phyloP scores from a whole-genome alignment of 2,888 invertebrate genomes.

The Dyspetes luteomarginatus region DNA sequence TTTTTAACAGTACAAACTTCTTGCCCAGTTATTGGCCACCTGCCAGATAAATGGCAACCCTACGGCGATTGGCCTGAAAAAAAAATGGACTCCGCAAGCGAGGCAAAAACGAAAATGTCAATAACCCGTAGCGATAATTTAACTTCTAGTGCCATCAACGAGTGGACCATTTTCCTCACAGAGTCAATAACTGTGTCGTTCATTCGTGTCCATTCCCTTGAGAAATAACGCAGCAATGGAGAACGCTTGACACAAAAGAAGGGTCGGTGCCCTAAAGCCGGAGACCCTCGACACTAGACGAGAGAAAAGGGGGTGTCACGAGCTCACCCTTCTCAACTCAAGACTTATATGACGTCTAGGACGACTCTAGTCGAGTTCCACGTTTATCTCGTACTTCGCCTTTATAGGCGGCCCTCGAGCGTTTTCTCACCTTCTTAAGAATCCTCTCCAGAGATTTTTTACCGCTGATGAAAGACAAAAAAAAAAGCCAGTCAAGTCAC shows the following conservation, averaged over 20 bases:
- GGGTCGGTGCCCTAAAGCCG: conserved; percentile 39
- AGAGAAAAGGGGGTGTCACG: conserved; percentile 42
- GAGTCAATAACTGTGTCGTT: conserved; percentile 9
- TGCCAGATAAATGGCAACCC: conserved; percentile 8
- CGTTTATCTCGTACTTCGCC: conserved; percentile 56
- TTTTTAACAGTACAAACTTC: neutral
- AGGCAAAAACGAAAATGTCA: conserved; percentile 11
- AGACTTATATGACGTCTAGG: conserved; percentile 37
- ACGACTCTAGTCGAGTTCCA: conserved; percentile 45
- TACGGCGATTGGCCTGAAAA: conserved; percentile 18
- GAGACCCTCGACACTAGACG: conserved; percentile 54
- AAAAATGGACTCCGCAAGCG: neutral
- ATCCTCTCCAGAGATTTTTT: conserved; percentile 46
- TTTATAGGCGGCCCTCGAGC: conserved; percentile 29
- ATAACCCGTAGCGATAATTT: neutral
- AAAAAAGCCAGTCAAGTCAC: conserved; percentile 6
- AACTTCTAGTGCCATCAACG: too few species aligned
- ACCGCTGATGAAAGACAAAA: conserved; percentile 22
- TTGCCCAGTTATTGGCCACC: conserved; percentile 22
- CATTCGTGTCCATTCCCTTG: conserved; percentile 30
- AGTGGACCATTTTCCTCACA: neutral
- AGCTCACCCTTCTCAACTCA: conserved; percentile 15
- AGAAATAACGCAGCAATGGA: conserved; percentile 26
- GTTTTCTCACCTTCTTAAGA: conserved; percentile 40
- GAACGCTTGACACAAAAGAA: conserved; percentile 41